Conservation (phyloP, 2,113 vertebrate genomes). For the Cyrtonyx montezumae region DNA sequence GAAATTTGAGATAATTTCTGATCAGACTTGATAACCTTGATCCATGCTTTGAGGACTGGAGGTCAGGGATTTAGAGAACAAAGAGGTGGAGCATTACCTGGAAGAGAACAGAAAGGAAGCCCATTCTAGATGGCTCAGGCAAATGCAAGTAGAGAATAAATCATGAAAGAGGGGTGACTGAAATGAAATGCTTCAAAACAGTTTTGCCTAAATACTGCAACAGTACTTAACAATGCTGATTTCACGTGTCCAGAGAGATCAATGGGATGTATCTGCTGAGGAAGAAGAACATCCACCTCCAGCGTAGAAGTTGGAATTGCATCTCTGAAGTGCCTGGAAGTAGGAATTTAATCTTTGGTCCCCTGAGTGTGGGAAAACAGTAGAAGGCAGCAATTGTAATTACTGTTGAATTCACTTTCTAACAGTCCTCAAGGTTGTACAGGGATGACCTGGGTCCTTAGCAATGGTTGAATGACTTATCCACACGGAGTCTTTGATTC, state of each 20-base stretch:
- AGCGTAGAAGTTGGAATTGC: background rate
- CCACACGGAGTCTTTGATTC: background rate
- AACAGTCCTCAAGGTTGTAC: background rate
- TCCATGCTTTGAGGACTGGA: background rate
- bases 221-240: accelerated
- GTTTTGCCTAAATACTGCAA: background rate
- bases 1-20: background rate
- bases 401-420: background rate
- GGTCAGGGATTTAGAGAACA: background rate
- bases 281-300: background rate
- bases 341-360: background rate
- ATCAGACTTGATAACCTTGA: background rate
- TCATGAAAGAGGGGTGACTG: background rate
- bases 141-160: background rate
- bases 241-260: background rate
- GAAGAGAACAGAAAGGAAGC: background rate
- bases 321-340: background rate
- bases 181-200: background rate
- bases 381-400: background rate
- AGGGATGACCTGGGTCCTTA: background rate
- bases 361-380: background rate
- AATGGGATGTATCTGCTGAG: background rate
- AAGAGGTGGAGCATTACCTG: background rate
- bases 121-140: background rate
- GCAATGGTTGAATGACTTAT: background rate